Evolutionary conservation across 2,797 vertebrate species (phyloP), one percentile per base, ranked within the genome.

Genomic region (Sphaeramia orbicularis): DNA sequence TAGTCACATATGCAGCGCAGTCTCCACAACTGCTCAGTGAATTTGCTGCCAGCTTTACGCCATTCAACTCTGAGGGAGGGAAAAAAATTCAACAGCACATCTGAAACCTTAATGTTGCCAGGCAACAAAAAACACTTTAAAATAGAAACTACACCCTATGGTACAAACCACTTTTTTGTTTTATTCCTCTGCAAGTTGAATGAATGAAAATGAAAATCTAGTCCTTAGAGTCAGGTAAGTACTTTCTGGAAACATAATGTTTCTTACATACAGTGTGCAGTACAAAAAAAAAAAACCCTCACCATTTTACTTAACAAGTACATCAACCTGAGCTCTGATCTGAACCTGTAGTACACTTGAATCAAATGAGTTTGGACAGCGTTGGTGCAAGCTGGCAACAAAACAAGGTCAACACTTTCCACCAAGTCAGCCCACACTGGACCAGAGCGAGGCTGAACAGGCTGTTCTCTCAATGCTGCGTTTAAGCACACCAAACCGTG

Each of bases 401-500:
- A 81, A 87, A 87, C 78, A 72, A 83, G 80, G 84, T 79, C 78
- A 80, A 76, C 60, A 48, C 67, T 67, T 80, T 75, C 58, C 65
- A 75, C 59, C 50, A 43, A 49, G 66, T 80, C 74, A 65, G 61
- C 67, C 80, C 78, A 83, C 80, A 61, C 51, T 7, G 69, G 73
- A 65, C 71, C 51, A 3, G 70, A 52, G 71, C 19, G 9, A 65
- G 50, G 65, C 70, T 71, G 80, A 85, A 52, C 76, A 49, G 32
- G 15, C 57, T 51, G 73, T 47, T 76, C 77, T 75, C 70, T 42
- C 24, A 6, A 47, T 14, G 65, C 51, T 14, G 35, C 2, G 11
- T 65, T 65, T 61, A 55, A 73, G 73, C 50, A 44, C 68, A 36
- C 48, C 65, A 27, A 65, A 49, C 65, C 18, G 10, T 3, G 7